Evolutionary conservation across 2,888 invertebrate genomes (phyloP).

Genomic region (Charanyca ferruginea): DNA sequence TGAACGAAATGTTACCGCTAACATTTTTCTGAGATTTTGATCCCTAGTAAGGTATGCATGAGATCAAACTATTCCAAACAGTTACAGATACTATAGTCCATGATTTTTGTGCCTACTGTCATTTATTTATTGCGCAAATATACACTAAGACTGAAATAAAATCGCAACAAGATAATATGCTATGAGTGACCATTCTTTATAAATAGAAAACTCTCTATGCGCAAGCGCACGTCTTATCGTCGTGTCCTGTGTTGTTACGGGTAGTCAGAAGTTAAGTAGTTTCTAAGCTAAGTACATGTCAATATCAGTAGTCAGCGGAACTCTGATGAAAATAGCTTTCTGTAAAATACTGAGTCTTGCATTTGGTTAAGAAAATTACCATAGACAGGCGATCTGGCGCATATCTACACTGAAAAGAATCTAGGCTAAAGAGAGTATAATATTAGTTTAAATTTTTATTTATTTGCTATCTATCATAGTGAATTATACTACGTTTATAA

Average conservation of each 20-base stretch:
- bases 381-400: neutral
- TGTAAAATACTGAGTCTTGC: neutral
- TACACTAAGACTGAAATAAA: neutral
- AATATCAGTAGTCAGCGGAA: neutral
- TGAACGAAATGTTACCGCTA: slow-evolving; percentile 16
- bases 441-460: slow-evolving; percentile 69
- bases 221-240: neutral
- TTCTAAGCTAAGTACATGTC: neutral
- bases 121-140: slow-evolving; percentile 2
- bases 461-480: slow-evolving; percentile 74
- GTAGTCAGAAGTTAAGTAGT: neutral
- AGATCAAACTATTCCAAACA: slow-evolving; percentile 20
- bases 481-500: too few relatives aligned
- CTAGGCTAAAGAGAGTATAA: slow-evolving; percentile 60
- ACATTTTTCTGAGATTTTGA: slow-evolving; percentile 13
- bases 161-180: neutral
- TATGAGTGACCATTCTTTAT: neutral
- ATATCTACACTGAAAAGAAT: slow-evolving; percentile 56
- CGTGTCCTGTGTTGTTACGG: neutral
- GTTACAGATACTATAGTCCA: neutral
- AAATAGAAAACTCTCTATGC: neutral
- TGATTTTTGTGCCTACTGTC: neutral
- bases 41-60: slow-evolving; percentile 29
- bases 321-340: neutral
- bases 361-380: neutral